phyloP scores from a whole-genome alignment of 2,113 vertebrate species.

The Leptosomus discolor region DNA sequence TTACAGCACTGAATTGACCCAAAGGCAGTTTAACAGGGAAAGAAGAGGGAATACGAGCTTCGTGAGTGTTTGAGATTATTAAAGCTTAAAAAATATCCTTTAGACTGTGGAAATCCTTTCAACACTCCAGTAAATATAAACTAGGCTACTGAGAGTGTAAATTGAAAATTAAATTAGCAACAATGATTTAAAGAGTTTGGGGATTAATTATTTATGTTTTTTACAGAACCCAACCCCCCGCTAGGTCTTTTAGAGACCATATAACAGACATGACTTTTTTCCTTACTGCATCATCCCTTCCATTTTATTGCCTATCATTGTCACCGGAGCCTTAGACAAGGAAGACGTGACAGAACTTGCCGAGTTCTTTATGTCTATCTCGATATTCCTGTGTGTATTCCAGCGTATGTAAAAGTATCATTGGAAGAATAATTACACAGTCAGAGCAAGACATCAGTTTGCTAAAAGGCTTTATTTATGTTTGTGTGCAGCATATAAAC shows the following conservation, averaged over 20 bases:
- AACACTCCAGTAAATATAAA: not conserved
- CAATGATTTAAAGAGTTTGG: not conserved
- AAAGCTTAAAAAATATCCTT: not conserved
- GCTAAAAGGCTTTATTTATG: constrained; percentile 15
- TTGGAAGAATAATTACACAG: not conserved
- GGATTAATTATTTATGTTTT: constrained; percentile 5
- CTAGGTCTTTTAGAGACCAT: not conserved
- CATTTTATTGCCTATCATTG: not conserved
- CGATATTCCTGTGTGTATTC: not conserved
- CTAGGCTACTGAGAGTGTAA: not conserved
- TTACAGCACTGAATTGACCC: not conserved
- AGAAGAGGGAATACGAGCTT: not conserved
- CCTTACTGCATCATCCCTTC: not conserved
- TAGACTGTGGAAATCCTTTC: not conserved
- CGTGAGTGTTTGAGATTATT: not conserved
- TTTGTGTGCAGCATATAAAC: not conserved
- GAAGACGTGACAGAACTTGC: not conserved
- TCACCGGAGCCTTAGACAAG: not conserved
- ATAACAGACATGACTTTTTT: not conserved
- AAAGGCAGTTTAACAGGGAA: not conserved
- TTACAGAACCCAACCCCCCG: not conserved
- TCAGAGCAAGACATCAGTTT: not conserved
- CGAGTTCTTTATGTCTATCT: not conserved
- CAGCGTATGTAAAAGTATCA: not conserved
- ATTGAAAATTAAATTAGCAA: not conserved